Base-by-base conservation (phyloP, 1,140 invertebrate genomes). In the Saccostrea glomerata region DNA sequence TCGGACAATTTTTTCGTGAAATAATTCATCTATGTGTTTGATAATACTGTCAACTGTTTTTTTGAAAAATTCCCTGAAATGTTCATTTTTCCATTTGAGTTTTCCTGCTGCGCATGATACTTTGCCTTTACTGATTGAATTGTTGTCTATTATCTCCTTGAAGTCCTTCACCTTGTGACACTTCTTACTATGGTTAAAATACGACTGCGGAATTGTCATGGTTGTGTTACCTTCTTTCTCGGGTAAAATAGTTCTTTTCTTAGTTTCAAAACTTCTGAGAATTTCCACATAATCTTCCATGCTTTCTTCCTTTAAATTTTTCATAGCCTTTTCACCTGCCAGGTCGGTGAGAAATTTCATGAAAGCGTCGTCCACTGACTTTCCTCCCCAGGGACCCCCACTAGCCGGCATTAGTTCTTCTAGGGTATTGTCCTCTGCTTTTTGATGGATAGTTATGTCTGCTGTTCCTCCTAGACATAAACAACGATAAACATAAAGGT, bases 311-410 rank as follows among this genome's bases (percentile, higher is more conserved):
- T 60, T 66, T n/a, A 91, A 88, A n/a, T 82, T 70, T 0, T 40
- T 40, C 30, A 88, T 56, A 17, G 82, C 54, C 30, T 60, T 54
- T 15, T 63, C 82, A 15, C 88, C 87, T 25, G 89, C 25, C 3
- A 91, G 30, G 25, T 86, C 63, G 0, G 56, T 84, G 2, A 91
- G 47, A 30, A 90, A 63, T 60, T 89, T 60, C n/a, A 77, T 83
- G 54, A 91, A 90, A 0, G 82, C 86, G 11, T 90, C 87, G 54
- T 90, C 87, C 17, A 91, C 86, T 23, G 47, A 70, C 25, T 87
- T 90, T 9, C 90, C 90, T 23, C 90, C 90, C 89, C 89, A 91
- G 15, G 85, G 86, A 23, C 90, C 90, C 47, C 90, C 90, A 63
- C 82, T 87, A 15, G 89, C 89, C n/a, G 83, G 86, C 54, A 86